Evolutionary conservation across 2,888 invertebrate genomes (phyloP).

Genomic region (Tethea ocularis): DNA sequence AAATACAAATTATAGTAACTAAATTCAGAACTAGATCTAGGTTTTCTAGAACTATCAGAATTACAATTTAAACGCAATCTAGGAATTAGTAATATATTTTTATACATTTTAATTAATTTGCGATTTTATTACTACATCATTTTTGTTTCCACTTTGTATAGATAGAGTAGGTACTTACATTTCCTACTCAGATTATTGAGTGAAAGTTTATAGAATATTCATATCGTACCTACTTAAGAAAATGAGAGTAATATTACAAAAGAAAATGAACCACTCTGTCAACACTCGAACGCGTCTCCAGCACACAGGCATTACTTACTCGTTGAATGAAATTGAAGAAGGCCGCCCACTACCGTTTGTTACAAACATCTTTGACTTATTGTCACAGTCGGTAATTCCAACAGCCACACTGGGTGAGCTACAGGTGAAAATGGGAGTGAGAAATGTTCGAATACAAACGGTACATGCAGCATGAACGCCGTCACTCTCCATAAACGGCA

Average conservation of each 20-base stretch:
- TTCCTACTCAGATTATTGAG: neutral
- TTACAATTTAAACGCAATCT: too few relatives aligned
- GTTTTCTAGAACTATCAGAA: too few relatives aligned
- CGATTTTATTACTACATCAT: neutral
- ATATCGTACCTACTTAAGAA: constrained; percentile 15
- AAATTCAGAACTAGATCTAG: too few relatives aligned
- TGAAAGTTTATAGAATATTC: neutral
- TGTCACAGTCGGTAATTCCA: neutral
- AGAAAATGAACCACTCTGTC: constrained; percentile 56
- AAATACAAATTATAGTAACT: too few relatives aligned
- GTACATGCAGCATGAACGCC: constrained; percentile 31
- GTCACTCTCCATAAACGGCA: constrained; percentile 33
- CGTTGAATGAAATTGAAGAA: constrained; percentile 43
- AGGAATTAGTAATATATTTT: too few relatives aligned
- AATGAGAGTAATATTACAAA: constrained; percentile 37
- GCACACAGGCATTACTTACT: constrained; percentile 37
- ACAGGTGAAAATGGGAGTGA: constrained; percentile 15
- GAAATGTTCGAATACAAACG: constrained; percentile 27
- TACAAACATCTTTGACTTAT: constrained; percentile 7
- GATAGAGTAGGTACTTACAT: neutral
- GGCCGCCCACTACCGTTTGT: constrained; percentile 24
- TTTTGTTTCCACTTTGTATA: constrained; percentile 6
- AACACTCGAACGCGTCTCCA: constrained; percentile 39
- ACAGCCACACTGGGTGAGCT: neutral
- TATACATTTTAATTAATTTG: neutral